These are phyloP conservation scores for Lepidochitona cinerea DNA, from an alignment of 2,888 invertebrate species.

Conservation along the genomic window DNA sequence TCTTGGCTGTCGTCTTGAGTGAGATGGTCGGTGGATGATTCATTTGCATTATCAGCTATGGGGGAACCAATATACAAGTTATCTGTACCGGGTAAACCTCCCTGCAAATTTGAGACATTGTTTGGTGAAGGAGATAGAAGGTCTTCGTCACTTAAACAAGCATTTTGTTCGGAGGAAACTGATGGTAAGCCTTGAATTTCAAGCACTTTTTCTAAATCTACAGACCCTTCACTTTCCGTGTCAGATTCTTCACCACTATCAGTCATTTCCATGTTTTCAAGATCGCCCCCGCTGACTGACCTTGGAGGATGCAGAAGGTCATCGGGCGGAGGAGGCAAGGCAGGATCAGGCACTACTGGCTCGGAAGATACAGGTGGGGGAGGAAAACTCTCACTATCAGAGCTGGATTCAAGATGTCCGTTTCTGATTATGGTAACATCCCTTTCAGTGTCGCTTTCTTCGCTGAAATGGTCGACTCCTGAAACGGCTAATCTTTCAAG, in stretches of 20 bases:
- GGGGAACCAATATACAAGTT: neutral
- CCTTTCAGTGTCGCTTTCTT: conserved; percentile 47
- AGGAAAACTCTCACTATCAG: neutral
- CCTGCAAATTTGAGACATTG: no score
- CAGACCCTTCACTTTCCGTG: conserved; percentile 9
- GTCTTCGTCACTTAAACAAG: neutral
- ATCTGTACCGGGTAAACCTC: neutral
- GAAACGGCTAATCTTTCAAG: conserved; percentile 44
- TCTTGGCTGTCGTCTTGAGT: neutral
- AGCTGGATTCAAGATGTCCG: neutral
- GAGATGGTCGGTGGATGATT: neutral
- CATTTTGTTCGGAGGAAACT: neutral
- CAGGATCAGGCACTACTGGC: no score
- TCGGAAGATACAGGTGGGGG: neutral
- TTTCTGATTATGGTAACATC: neutral
- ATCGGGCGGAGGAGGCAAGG: conserved; percentile 6
- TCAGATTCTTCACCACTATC: conserved; percentile 4
- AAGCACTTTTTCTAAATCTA: conserved; percentile 1
- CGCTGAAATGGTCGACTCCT: conserved; percentile 45
- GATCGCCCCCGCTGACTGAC: neutral
- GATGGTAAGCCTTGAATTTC: neutral
- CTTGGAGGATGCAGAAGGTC: neutral
- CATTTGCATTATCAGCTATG: neutral
- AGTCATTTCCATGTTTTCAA: neutral
- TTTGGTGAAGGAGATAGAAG: neutral